Percentiles rank a stretch among this genome's conserved stretches.
Evolutionary conservation across 2,888 invertebrate species (phyloP).

Genomic region (Dorcus hopei): DNA sequence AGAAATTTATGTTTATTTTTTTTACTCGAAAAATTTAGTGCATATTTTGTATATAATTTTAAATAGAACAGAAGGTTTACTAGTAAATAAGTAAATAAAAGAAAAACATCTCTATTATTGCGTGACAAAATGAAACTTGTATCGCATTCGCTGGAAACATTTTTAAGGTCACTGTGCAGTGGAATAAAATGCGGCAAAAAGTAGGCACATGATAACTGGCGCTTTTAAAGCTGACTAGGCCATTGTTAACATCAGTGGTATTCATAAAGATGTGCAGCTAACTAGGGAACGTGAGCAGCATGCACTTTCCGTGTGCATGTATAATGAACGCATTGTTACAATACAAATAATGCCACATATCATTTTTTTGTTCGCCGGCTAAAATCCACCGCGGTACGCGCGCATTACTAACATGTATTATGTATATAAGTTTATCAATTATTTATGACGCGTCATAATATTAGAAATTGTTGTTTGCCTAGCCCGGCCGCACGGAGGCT

Average conservation of each 20-base stretch:
- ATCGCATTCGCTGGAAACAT: constrained; percentile 1
- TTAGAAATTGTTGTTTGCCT: not conserved
- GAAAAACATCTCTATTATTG: not conserved
- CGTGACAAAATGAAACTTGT: not conserved
- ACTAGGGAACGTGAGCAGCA: constrained; percentile 44
- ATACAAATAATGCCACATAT: constrained; percentile 46
- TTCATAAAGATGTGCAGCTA: constrained; percentile 44
- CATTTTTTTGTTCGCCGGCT: constrained; percentile 32
- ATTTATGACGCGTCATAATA: not conserved
- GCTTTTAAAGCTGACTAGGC: constrained; percentile 39
- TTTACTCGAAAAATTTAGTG: no score
- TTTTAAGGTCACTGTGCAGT: constrained; percentile 27
- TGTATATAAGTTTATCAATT: constrained; percentile 13
- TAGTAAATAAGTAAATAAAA: not conserved
- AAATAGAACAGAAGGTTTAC: no score
- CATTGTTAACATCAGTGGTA: constrained; percentile 44
- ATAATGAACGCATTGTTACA: constrained; percentile 44
- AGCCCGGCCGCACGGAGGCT: not conserved
- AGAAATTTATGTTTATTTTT: no score
- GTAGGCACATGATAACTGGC: constrained; percentile 40
- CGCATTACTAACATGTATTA: constrained; percentile 19
- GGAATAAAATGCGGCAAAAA: constrained; percentile 35
- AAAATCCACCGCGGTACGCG: constrained; percentile 8
- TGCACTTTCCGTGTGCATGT: constrained; percentile 41
- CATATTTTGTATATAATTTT: no score